These are phyloP conservation scores for Polypterus senegalus DNA, from an alignment of 2,113 vertebrate genomes.

Conservation along the genomic window DNA sequence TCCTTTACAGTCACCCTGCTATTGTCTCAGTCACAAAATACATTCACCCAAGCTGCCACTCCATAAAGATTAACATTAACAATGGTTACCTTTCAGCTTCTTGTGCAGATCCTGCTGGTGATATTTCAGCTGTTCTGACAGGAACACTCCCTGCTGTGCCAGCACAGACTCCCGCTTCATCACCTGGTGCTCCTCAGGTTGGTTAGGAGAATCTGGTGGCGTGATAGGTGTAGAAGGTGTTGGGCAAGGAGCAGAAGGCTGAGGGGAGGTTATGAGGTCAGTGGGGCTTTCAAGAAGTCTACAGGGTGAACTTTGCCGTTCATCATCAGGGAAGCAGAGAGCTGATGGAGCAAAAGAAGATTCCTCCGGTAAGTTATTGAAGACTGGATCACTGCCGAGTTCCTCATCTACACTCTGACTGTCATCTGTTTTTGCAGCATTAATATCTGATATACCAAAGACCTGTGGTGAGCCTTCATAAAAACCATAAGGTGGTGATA, in stretches of 20 bases:
- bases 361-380: too few species aligned
- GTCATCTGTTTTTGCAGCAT: slow-evolving; percentile 37
- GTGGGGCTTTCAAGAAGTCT: background rate
- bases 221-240: slow-evolving; percentile 16
- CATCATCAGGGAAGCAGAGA: slow-evolving; percentile 48
- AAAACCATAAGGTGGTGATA: too few species aligned
- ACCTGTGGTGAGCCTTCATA: too few species aligned
- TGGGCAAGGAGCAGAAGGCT: slow-evolving; percentile 5
- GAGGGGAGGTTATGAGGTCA: background rate
- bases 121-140: slow-evolving; percentile 21
- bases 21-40: too few species aligned
- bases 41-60: too few species aligned
- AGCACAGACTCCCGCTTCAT: too few species aligned
- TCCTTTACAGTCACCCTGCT: too few species aligned
- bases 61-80: too few species aligned
- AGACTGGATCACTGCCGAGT: slow-evolving; percentile 2
- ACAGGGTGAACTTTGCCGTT: slow-evolving; percentile 36
- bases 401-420: slow-evolving; percentile 10
- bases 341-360: slow-evolving; percentile 25
- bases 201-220: slow-evolving; percentile 20
- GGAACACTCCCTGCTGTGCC: background rate
- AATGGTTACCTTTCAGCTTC: slow-evolving; percentile 29
- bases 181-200: background rate
- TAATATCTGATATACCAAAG: slow-evolving; percentile 35
- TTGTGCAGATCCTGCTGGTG: slow-evolving; percentile 25